These are phyloP conservation scores for Falco cherrug DNA, from an alignment of 2,797 vertebrate species.

Conservation along the genomic window DNA sequence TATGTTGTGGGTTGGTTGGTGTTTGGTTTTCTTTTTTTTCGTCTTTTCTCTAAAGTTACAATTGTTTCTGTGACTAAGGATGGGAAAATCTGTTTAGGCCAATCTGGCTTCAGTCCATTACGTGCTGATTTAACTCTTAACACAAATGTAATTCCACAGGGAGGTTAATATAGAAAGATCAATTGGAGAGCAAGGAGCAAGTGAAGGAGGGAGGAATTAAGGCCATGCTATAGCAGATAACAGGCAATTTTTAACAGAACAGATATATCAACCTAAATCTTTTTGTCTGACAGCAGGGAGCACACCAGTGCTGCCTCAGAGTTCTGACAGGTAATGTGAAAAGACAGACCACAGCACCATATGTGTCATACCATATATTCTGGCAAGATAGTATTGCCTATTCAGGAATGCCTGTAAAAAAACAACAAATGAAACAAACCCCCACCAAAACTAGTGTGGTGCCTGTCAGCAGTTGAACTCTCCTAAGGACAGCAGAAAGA, in stretches of 20 bases:
- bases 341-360: fast-evolving
- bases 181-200: not conserved
- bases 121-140: not conserved
- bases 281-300: not conserved
- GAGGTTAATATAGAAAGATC: not conserved
- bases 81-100: not conserved
- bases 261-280: no score
- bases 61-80: not conserved
- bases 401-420: not conserved
- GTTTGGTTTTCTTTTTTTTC: not conserved
- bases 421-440: no score
- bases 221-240: not conserved
- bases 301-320: not conserved
- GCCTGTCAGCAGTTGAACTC: not conserved
- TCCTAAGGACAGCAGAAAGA: not conserved
- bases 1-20: no score
- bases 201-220: not conserved
- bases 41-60: fast-evolving
- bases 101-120: not conserved
- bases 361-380: fast-evolving
- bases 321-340: not conserved
- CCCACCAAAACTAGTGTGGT: no score
- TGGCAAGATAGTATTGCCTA: fast-evolving
- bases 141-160: not conserved
- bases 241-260: not conserved